phyloP scores from a whole-genome alignment of 2,113 vertebrate genomes.

The Phaethornis superciliosus region DNA sequence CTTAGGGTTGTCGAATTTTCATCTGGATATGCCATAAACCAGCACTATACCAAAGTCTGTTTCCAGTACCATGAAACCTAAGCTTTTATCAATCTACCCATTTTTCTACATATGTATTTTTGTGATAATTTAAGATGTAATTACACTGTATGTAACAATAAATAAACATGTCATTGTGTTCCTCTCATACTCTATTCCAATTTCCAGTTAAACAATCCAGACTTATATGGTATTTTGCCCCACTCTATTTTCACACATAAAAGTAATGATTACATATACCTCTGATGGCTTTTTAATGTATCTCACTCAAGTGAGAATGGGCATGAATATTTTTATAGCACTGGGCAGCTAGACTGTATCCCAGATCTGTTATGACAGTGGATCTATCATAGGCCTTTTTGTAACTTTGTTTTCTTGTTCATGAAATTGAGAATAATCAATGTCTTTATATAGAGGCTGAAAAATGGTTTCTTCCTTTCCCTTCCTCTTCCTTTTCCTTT shows the following conservation, averaged over 20 bases:
- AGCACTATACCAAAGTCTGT: not conserved
- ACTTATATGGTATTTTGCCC: not conserved
- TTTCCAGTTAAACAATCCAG: not conserved
- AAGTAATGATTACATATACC: not conserved
- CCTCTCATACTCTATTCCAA: not conserved
- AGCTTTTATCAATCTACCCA: not conserved
- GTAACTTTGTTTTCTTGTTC: not conserved
- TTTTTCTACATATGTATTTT: not conserved
- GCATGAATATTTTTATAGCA: not conserved
- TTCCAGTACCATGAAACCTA: not conserved
- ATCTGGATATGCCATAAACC: not conserved
- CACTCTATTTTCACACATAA: not conserved
- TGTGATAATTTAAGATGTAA: not conserved
- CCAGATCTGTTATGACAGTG: not conserved
- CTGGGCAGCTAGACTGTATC: not conserved
- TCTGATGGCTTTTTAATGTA: not conserved
- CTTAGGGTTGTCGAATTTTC: rapidly evolving
- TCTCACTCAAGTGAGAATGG: not conserved
- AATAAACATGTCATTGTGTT: not conserved
- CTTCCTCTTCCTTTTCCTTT: no score
- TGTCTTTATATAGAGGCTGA: not conserved
- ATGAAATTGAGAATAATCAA: not conserved
- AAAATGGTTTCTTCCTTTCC: not conserved
- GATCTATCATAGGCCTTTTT: not conserved
- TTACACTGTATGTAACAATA: not conserved